Base-by-base conservation (phyloP, 2,113 vertebrate genomes). In the Sporophila hypoxantha region DNA sequence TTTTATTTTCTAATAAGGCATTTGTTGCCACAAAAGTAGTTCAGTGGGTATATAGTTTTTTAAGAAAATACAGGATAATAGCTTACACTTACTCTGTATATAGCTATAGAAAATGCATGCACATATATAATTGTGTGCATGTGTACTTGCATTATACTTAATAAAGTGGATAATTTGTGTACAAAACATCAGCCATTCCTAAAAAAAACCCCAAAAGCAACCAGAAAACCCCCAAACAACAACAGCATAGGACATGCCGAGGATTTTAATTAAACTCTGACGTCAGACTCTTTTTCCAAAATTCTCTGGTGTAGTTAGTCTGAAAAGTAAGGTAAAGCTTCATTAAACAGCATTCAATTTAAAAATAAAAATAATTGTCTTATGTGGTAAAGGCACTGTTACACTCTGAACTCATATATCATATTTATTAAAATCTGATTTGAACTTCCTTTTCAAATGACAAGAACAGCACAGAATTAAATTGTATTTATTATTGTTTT, bases 291-390 rank as follows among this genome's bases (percentile, higher is more conserved):
- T 80, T 85, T 96, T 94, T 94, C 95, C 85, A 85, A 8, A 78
- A 59, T 32, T 11, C 69, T 83, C 46, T 41, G 17, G 34, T 95
- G 49, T 87, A 85, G 83, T 53, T 59, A 85, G 49, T 87, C 87
- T 91, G 88, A 88, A 96, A 95, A 62, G 66, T 91, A 96, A 96
- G 92, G 85, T 88, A 93, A 95, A 94, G 92, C 87, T 95, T 96
- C 91, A 85, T 96, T 96, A 96, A 94, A 52, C 59, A 89, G 78
- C 80, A 71, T 92, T 95, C 82, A 92, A 37, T 93, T 92, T 83
- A 92, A 94, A 59, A 94, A 59, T 76, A 55, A 60, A 21, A 12
- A 12, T 55, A 32, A 83, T 90, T 88, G 41, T 91, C 87, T 95
- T 91, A 87, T 75, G 81, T 87, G 87, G 66, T 52, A 80, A 77